A percentile compares a stretch with the other conserved stretches of the same genome.
phyloP scores from a whole-genome alignment of 2,113 vertebrate genomes.

The Tichodroma muraria region DNA sequence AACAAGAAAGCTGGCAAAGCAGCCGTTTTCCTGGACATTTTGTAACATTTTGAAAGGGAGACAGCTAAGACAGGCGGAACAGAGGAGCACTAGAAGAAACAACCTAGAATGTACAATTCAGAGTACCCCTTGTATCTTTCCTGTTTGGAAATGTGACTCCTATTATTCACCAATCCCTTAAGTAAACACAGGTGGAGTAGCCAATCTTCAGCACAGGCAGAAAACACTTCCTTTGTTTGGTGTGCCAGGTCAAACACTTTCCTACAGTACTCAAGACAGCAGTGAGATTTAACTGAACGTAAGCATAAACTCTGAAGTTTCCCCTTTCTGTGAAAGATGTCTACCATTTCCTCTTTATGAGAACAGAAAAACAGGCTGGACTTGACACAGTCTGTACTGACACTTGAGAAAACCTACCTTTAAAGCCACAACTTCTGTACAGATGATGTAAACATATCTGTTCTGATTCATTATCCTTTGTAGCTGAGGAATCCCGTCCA shows the following conservation, averaged over 20 bases:
- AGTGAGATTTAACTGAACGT: neutral
- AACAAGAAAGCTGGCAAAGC: neutral
- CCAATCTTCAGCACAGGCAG: neutral
- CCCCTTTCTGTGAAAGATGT: neutral
- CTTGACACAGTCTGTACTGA: neutral
- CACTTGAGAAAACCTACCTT: constrained; percentile 72
- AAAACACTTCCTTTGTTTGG: neutral
- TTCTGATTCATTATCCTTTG: constrained; percentile 54
- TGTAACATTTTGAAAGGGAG: neutral
- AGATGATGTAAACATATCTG: constrained; percentile 89
- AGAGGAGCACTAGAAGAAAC: neutral
- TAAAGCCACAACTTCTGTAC: constrained; percentile 77
- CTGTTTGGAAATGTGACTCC: neutral
- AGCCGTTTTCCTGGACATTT: neutral
- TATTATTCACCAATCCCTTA: neutral
- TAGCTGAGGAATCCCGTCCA: neutral
- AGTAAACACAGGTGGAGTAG: neutral
- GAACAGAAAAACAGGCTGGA: neutral
- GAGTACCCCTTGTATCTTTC: neutral
- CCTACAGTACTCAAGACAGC: neutral
- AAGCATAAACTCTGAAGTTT: neutral
- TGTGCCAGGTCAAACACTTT: neutral
- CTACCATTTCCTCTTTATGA: neutral
- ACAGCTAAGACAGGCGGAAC: neutral
- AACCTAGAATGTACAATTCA: neutral